phyloP scores from a whole-genome alignment of 2,113 vertebrate species.

The Sander vitreus region DNA sequence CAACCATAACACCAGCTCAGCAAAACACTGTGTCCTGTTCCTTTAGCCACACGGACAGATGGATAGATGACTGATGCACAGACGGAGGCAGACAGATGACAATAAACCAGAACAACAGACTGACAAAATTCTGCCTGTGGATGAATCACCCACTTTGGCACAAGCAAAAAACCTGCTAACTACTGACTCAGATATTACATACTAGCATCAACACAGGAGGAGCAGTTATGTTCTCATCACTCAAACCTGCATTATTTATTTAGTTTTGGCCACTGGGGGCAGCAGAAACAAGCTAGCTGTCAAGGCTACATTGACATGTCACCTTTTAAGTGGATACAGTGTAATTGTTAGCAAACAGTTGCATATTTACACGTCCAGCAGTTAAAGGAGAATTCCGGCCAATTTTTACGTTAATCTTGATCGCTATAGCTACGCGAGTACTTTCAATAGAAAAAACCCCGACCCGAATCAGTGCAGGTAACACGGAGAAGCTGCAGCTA shows the following conservation, averaged over 20 bases:
- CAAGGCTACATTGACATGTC: not conserved
- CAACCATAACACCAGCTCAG: conserved; percentile 52
- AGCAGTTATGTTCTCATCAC: not conserved
- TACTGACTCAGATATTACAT: conserved; percentile 40
- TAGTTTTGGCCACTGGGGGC: not conserved
- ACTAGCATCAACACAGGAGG: conserved; percentile 4
- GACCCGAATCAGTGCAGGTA: too few species aligned
- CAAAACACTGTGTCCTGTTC: conserved; percentile 49
- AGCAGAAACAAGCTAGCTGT: not conserved
- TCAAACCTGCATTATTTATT: not conserved
- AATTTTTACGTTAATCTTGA: too few species aligned
- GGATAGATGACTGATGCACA: conserved; percentile 13
- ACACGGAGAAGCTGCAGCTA: too few species aligned
- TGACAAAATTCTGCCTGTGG: not conserved
- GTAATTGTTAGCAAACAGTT: too few species aligned
- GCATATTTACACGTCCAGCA: too few species aligned
- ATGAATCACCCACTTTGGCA: conserved; percentile 38
- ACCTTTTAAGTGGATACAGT: not conserved
- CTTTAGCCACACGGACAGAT: not conserved
- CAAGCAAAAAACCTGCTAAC: conserved; percentile 2
- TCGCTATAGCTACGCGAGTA: too few species aligned
- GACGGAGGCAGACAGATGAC: conserved; percentile 5
- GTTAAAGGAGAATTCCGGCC: too few species aligned
- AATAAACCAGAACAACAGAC: conserved; percentile 15
- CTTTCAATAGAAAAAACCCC: too few species aligned